Evolutionary conservation across 1,140 invertebrate genomes (phyloP), one percentile per base, ranked within the genome.

Genomic region (Cheumatopsyche charites): DNA sequence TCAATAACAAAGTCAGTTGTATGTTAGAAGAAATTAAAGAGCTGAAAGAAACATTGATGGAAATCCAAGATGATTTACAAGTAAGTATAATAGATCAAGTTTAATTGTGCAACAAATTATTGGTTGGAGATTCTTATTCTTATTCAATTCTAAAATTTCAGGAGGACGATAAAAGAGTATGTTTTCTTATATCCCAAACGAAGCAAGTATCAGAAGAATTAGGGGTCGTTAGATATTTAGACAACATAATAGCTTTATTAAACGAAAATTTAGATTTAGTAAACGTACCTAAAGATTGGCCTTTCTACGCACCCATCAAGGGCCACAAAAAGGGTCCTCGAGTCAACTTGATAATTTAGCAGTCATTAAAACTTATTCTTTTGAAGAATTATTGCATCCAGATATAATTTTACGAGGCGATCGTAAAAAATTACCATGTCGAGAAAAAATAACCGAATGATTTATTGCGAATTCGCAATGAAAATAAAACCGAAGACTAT

Each of bases 1-100:
- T 76, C 19, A 58, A 70, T 62, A 67, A 70, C 3, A 78, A 76
- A 25, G 73, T 85, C 67, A 81, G 81, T 75, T 79, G 78, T 62
- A 78, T 85, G 78, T 78, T 85, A 74, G 81, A 80, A 43, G 82
- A 84, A 78, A 82, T 82, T 1, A 77, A 82, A 15, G 79, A 78
- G 19, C 77, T 85, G 67, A 82, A 82, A 77, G 79, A 79, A 69
- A 80, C 83, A 77, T 75, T 85, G 75, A 79, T 82, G 13, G 82
- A 78, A 75, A 83, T 85, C 75, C 79, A 82, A 75, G 79, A 82
- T 61, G 83, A 84, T 79, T 80, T 85, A 75, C 82, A 85, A 80
- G 83, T 85, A 80, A 73, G 75, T 47, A 45, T 43, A 45, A 58
- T 36, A 45, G 42, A 23, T 49, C 11, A 45, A 5, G 45, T 29